Conservation (phyloP, 2,797 vertebrate genomes). For the Pogonophryne albipinna region DNA sequence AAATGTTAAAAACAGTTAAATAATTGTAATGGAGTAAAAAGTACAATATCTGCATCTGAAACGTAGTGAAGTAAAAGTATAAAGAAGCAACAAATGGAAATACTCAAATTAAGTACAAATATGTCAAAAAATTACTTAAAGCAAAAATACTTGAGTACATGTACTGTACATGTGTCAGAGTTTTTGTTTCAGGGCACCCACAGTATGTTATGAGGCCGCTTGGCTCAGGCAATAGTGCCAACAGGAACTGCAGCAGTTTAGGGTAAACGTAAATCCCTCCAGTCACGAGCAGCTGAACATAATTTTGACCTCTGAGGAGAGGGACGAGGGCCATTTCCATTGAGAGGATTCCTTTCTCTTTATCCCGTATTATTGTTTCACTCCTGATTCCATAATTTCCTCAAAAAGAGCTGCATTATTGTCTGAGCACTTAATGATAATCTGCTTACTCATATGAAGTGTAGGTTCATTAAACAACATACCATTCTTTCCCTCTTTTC, state of each 20-base stretch:
- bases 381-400: slow-evolving; percentile 21
- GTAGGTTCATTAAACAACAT: slow-evolving; percentile 49
- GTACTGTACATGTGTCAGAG: slow-evolving; percentile 49
- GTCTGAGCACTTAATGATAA: slow-evolving; percentile 35
- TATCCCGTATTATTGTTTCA: slow-evolving; percentile 11
- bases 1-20: no score
- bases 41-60: no score
- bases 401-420: slow-evolving; percentile 46
- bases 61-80: no score
- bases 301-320: slow-evolving; percentile 67
- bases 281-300: slow-evolving; percentile 77
- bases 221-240: slow-evolving; percentile 46
- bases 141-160: no score
- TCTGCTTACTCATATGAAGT: slow-evolving; percentile 28
- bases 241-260: slow-evolving; percentile 62
- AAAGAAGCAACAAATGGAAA: no score
- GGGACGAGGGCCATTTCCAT: slow-evolving; percentile 22
- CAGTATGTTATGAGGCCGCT: slow-evolving; percentile 67
- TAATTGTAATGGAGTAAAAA: no score
- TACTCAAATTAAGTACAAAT: no score
- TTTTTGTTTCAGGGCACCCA: slow-evolving; percentile 57
- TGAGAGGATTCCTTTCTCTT: slow-evolving; percentile 35
- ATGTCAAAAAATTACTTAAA: no score
- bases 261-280: slow-evolving; percentile 77
- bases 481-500: slow-evolving; percentile 31